Evolutionary conservation across 2,797 vertebrate genomes (phyloP), one percentile per base, ranked within the genome.

Genomic region (Cuniculus paca): DNA sequence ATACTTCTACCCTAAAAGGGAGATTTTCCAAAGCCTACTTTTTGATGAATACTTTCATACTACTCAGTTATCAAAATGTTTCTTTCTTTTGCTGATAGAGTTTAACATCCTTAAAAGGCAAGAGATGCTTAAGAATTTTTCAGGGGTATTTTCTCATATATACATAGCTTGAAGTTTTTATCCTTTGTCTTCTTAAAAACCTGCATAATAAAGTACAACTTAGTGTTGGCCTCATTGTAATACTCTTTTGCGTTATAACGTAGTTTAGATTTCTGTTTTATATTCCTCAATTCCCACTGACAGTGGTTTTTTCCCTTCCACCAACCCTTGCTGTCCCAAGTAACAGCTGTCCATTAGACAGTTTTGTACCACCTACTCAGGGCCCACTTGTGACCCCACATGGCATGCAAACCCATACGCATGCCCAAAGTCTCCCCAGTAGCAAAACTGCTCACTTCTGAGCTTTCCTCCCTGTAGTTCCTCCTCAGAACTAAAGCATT

Each of bases 31-130:
- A 90, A 85, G 12, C 6, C 84, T 75, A 52, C 2, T 75, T 92
- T 94, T 85, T 77, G 61, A 92, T 50, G 81, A 88, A 72, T 65
- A 78, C 28, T 74, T 88, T 96, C 45, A 39, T 79, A 54, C 20
- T 86, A 72, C 42, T 68, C 42, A 7, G 5, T 68, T 82, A 61
- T 39, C 50, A 77, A 90, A 94, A 19, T 94, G 80, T 81, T 80
- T 91, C 68, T 83, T 65, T 7, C 58, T 90, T 63, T 48, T 82
- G 19, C 89, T 6, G 84, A 74, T 79, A 72, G 70, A 60, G 6
- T 75, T 90, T 92, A 78, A 79, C 14, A 79, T 80, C 24, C 65
- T 83, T 84, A 20, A 19, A 85, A 63, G 58, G 26, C 48, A 95
- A 77, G 31, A 72, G 20, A 82, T 82, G 36, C 28, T 90, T 87